Percentiles rank a stretch among this genome's conserved stretches.
phyloP scores from a whole-genome alignment of 2,888 invertebrate genomes.

The Troides aeacus region DNA sequence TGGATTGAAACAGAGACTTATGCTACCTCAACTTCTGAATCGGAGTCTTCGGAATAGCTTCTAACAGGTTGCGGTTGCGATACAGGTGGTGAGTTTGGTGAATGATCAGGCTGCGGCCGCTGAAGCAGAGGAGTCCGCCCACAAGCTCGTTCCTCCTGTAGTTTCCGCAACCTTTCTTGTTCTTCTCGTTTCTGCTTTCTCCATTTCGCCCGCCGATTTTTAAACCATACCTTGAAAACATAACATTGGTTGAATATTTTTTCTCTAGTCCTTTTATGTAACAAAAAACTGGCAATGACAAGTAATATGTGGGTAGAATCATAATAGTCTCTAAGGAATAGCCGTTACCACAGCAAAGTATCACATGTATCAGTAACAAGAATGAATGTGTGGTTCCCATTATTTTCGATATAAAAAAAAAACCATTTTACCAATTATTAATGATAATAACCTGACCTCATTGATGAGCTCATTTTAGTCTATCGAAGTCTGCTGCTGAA shows the following conservation, averaged over 20 bases:
- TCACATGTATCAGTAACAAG: no score
- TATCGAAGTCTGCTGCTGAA: no score
- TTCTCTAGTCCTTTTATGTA: background rate
- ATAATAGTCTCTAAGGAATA: no score
- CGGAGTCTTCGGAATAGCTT: constrained; percentile 87
- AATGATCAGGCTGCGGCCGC: constrained; percentile 50
- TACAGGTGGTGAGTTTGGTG: constrained; percentile 48
- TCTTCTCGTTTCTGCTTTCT: constrained; percentile 95
- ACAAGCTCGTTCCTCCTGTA: constrained; percentile 87
- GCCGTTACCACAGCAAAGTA: no score
- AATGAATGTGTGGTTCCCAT: no score
- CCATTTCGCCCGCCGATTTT: constrained; percentile 97
- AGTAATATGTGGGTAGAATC: background rate
- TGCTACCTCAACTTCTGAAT: constrained; percentile 90
- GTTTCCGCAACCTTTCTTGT: constrained; percentile 88
- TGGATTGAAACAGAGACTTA: constrained; percentile 54
- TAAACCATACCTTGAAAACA: constrained; percentile 94
- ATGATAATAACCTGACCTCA: no score
- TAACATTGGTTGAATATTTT: background rate
- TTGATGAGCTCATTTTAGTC: no score
- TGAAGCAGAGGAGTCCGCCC: constrained; percentile 62
- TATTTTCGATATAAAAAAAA: no score
- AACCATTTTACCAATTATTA: no score
- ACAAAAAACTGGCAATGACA: background rate
- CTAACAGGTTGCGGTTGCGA: constrained; percentile 59